Evolutionary conservation across 2,113 vertebrate genomes (phyloP), one percentile per base, ranked within the genome.

Genomic region (Leptobrachium ailaonicum): DNA sequence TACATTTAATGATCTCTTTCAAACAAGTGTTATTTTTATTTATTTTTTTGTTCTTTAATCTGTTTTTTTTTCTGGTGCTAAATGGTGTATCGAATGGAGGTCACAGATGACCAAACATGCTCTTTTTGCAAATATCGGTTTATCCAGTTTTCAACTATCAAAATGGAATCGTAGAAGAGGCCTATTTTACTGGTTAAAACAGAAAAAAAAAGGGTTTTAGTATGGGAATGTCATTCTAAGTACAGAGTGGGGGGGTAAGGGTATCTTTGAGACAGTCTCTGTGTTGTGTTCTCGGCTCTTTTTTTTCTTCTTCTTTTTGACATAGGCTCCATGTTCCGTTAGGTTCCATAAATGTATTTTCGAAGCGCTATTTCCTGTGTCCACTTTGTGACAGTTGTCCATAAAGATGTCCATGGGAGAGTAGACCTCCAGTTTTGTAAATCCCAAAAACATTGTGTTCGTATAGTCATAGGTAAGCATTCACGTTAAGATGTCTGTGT

Each of bases 1-100:
- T 98, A 98, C 97, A 98, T 96, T 97, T 95, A 97, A 97, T 98
- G 95, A 97, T 95, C 93, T 95, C 92, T 92, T 95, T 88, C 93
- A 88, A 91, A 94, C 92, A 92, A 91, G 88, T 90, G 91, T 91
- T 90, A 92, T 92, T 92, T 89, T 32, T 32, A 32, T 32, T 32
- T 32, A 32, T 32, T 88, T 86, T 87, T 89, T 83, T 50, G 89
- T 83, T 89, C 92, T 94, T 88, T 89, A 90, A 90, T 92, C 90
- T 87, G 88, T 87, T 88, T 91, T 90, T 91, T 87, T 88, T 91
- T 90, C 92, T 90, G 89, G 93, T 91, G 90, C 90, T 93, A 92
- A 90, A 90, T 91, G 82, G 87, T 86, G 89, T 82, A 84, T 91
- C 84, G 76, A 88, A 90, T 90, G 91, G 20, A 86, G 85, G 91